Conservation (phyloP, 2,797 vertebrate genomes). For the Channallabes apus region DNA sequence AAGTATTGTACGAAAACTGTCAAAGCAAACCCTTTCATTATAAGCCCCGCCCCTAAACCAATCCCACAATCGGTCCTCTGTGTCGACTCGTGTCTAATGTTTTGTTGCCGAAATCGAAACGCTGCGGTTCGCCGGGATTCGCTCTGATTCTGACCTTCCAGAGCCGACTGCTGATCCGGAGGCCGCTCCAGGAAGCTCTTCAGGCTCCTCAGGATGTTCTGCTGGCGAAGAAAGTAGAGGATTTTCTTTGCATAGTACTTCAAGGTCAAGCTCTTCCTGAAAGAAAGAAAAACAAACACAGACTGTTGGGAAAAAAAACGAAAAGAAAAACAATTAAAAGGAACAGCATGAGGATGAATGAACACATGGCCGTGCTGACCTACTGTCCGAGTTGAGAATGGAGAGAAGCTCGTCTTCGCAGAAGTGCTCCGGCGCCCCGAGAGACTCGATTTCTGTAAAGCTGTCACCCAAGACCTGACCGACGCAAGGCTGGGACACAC, state of each 20-base stretch:
- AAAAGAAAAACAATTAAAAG: background rate
- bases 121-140: too few relatives aligned
- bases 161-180: constrained; percentile 80
- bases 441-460: constrained; percentile 93
- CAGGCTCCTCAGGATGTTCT: constrained; percentile 89
- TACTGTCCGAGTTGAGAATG: constrained; percentile 89
- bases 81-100: too few relatives aligned
- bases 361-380: constrained; percentile 71
- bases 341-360: too few relatives aligned
- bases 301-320: background rate
- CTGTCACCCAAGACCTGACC: constrained; percentile 92
- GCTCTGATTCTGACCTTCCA: constrained; percentile 75
- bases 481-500: constrained; percentile 76
- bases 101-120: background rate
- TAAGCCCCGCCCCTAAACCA: background rate
- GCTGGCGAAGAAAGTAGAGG: constrained; percentile 94
- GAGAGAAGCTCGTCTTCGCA: constrained; percentile 96
- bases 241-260: constrained; percentile 99
- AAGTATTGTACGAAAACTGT: too few relatives aligned
- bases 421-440: constrained; percentile 91
- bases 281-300: background rate
- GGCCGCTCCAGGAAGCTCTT: constrained; percentile 88
- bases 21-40: background rate
- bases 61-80: background rate
- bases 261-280: constrained; percentile 91